A percentile compares a stretch with the other conserved stretches of the same genome.
Evolutionary conservation across 2,797 vertebrate genomes (phyloP).

Genomic region (Mionectes olivaceus): DNA sequence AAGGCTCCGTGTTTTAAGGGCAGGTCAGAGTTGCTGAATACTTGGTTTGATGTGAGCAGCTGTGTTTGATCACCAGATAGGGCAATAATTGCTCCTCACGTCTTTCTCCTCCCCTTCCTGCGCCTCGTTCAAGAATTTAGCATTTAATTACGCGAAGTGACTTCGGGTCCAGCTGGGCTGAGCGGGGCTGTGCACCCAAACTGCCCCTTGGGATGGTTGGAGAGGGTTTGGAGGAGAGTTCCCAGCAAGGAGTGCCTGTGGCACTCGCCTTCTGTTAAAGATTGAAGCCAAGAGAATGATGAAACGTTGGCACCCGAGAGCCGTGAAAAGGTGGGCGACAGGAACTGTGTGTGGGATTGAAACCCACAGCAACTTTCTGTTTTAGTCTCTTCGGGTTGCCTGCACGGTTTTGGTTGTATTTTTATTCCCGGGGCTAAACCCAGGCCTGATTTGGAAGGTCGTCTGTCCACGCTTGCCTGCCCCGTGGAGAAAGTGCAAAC

Average conservation of each 20-base stretch:
- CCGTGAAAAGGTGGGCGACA: neutral
- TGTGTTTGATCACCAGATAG: neutral
- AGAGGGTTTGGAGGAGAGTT: neutral
- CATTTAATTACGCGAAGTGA: neutral
- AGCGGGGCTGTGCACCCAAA: neutral
- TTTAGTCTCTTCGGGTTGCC: neutral
- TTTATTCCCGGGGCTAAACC: neutral
- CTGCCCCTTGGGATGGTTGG: neutral
- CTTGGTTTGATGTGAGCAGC: neutral
- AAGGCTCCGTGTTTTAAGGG: neutral
- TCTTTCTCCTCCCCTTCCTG: neutral
- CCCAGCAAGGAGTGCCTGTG: neutral
- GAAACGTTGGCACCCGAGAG: neutral
- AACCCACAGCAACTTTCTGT: neutral
- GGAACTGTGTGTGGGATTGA: rapidly evolving
- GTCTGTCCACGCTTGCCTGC: rapidly evolving
- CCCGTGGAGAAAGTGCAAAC: neutral
- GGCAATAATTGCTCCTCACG: neutral
- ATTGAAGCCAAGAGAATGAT: neutral
- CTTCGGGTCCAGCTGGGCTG: neutral
- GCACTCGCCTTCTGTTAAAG: neutral
- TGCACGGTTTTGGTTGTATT: neutral
- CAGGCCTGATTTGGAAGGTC: neutral
- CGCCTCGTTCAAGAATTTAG: neutral
- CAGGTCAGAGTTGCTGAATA: neutral